These are phyloP conservation scores for Apis cerana DNA, from an alignment of 1,140 invertebrate species.

Conservation along the genomic window DNA sequence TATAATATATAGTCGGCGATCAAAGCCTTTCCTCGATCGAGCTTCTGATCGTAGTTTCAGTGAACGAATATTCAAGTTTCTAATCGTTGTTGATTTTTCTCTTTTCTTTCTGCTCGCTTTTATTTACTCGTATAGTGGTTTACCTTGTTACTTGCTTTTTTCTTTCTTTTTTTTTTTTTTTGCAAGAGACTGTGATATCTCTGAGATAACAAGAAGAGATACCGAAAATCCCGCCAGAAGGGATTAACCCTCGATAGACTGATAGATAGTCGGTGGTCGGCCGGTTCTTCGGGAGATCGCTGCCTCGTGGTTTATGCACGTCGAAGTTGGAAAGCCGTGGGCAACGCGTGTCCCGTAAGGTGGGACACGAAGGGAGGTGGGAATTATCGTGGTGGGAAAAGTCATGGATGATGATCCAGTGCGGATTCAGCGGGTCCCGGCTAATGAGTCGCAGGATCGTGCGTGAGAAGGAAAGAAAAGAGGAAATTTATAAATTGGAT, in stretches of 20 bases:
- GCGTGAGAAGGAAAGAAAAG: background rate
- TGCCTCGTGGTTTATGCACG: slow-evolving; percentile 9
- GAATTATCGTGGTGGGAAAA: background rate
- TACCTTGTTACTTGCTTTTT: background rate
- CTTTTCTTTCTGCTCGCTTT: too few species aligned
- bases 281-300: background rate
- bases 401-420: slow-evolving; percentile 5
- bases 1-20: too few species aligned
- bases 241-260: background rate
- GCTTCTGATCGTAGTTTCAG: too few species aligned
- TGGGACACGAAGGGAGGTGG: background rate
- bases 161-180: too few species aligned
- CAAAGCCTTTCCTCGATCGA: too few species aligned
- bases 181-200: background rate
- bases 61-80: too few species aligned
- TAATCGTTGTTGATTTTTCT: too few species aligned
- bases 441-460: background rate
- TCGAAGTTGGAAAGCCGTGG: background rate
- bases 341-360: slow-evolving; percentile 4
- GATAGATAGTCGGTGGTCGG: background rate
- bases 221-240: too few species aligned
- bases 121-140: background rate
- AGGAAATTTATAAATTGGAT: background rate
- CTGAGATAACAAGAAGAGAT: too few species aligned
- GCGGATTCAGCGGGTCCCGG: slow-evolving; percentile 2